phyloP scores from a whole-genome alignment of 2,888 invertebrate genomes.

The Pharmacophagus antenor region DNA sequence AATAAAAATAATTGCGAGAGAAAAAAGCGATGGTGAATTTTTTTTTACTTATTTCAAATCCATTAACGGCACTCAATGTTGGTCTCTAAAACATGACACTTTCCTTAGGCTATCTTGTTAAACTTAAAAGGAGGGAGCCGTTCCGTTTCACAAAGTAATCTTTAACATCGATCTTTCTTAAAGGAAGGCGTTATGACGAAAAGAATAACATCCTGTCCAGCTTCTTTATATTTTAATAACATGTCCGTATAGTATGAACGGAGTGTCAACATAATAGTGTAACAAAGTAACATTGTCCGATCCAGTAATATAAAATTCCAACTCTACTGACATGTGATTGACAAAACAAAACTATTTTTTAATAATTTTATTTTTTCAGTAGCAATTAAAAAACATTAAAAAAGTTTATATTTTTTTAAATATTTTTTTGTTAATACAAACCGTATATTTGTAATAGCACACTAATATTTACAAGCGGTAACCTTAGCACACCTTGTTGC shows the following conservation, averaged over 20 bases:
- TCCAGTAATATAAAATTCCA: too few relatives aligned
- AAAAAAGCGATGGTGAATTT: not conserved
- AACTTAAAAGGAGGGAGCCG: constrained; percentile 18
- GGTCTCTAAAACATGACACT: constrained; percentile 18
- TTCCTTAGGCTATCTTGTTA: constrained; percentile 26
- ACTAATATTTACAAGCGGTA: too few relatives aligned
- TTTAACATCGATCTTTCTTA: constrained; percentile 66
- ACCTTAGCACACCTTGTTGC: too few relatives aligned
- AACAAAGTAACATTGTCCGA: too few relatives aligned
- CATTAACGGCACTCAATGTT: constrained; percentile 21
- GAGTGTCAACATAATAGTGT: not conserved
- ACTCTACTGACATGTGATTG: too few relatives aligned
- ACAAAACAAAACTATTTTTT: too few relatives aligned
- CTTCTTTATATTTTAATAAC: constrained; percentile 9
- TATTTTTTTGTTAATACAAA: too few relatives aligned
- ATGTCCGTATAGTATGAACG: not conserved
- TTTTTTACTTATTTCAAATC: constrained; percentile 7
- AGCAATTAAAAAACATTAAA: too few relatives aligned
- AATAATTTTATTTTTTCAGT: too few relatives aligned
- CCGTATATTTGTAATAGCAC: too few relatives aligned
- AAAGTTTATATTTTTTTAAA: too few relatives aligned
- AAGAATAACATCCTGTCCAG: constrained; percentile 10
- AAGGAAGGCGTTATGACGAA: constrained; percentile 39
- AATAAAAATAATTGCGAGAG: too few relatives aligned
- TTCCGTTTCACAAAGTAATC: constrained; percentile 63